These are phyloP conservation scores for Passerina amoena DNA, from an alignment of 2,113 vertebrate species.

Conservation along the genomic window DNA sequence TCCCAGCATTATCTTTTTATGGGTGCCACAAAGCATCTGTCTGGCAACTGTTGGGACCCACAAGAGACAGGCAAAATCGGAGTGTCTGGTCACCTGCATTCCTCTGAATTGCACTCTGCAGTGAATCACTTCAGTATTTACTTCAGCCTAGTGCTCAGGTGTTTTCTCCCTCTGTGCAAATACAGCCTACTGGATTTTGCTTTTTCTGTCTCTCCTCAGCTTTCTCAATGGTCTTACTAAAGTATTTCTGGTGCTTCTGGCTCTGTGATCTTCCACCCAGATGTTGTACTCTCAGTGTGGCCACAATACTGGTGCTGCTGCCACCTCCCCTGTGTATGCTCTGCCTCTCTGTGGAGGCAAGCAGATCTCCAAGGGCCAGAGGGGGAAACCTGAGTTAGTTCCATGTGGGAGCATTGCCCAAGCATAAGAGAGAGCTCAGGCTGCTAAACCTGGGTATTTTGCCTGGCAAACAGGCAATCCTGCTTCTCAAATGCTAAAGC, in stretches of 20 bases:
- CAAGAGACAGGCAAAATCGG: neutral
- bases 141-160: neutral
- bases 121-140: neutral
- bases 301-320: neutral
- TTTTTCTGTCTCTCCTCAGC: neutral
- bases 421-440: neutral
- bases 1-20: neutral
- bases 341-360: rapidly evolving
- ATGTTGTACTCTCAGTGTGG: neutral
- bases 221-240: neutral
- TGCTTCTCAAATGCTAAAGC: neutral
- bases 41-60: neutral
- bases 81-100: neutral
- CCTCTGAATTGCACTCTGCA: neutral
- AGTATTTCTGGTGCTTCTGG: neutral
- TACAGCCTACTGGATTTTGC: neutral
- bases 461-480: neutral
- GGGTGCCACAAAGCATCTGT: neutral
- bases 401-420: neutral
- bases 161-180: neutral
- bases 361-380: neutral
- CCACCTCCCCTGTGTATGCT: neutral
- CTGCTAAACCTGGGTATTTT: neutral
- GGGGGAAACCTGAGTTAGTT: neutral
- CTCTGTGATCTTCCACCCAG: neutral